phyloP scores from a whole-genome alignment of 2,113 vertebrate species.

The Arenaria interpres region DNA sequence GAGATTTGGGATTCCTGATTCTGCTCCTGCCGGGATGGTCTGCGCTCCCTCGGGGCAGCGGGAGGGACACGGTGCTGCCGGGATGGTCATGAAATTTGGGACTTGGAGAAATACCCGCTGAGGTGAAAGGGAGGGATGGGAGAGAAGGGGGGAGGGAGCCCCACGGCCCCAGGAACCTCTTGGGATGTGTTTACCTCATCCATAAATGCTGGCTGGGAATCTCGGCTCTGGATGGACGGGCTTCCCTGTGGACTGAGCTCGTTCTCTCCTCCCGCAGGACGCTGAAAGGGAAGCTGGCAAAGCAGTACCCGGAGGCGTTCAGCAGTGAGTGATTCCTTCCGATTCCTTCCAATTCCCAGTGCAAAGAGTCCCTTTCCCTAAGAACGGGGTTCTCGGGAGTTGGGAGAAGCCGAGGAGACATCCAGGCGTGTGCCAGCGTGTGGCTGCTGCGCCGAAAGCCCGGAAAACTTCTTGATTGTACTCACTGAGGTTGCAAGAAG shows the following conservation, averaged over 20 bases:
- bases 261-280: constrained; percentile 72
- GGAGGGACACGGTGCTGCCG: neutral
- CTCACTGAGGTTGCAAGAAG: rapidly evolving
- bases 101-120: rapidly evolving
- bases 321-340: constrained; percentile 84
- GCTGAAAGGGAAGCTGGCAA: constrained; percentile 91
- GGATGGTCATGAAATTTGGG: rapidly evolving
- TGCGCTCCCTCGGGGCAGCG: rapidly evolving
- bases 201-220: rapidly evolving
- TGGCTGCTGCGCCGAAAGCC: neutral
- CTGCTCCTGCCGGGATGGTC: rapidly evolving
- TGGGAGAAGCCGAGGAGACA: rapidly evolving
- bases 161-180: rapidly evolving
- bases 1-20: too few species aligned
- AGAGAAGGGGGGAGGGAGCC: neutral
- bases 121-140: neutral
- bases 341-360: neutral
- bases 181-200: rapidly evolving
- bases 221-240: rapidly evolving
- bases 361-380: neutral
- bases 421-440: rapidly evolving
- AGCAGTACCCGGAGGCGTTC: constrained; percentile 96
- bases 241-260: rapidly evolving
- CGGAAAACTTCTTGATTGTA: neutral
- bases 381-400: rapidly evolving